phyloP scores from a whole-genome alignment of 1,140 invertebrate species.

The Eubasilissa regina region DNA sequence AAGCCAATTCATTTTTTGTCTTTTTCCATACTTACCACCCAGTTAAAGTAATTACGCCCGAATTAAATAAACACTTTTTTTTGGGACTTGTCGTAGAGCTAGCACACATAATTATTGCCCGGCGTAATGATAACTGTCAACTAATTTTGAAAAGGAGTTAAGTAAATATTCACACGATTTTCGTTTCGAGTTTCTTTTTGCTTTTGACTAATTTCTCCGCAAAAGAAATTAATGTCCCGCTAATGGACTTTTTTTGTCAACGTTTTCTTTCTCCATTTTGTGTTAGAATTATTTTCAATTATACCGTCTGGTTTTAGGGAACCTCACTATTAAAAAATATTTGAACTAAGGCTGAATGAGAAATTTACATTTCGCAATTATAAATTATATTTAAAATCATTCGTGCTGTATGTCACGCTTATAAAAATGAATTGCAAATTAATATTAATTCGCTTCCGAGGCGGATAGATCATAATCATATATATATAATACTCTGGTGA shows the following conservation, averaged over 20 bases:
- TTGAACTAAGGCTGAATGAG: neutral
- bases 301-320: neutral
- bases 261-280: neutral
- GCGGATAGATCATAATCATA: too few species aligned
- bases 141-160: neutral
- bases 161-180: conserved; percentile 10
- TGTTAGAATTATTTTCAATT: neutral
- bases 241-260: neutral
- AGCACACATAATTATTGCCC: conserved; percentile 6
- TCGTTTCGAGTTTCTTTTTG: neutral
- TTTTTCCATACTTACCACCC: conserved; percentile 7
- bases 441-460: too few species aligned
- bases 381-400: neutral
- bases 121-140: conserved; percentile 17
- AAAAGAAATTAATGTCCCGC: neutral
- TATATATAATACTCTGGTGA: too few species aligned
- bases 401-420: neutral
- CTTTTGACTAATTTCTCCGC: neutral
- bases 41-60: conserved; percentile 9
- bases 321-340: neutral
- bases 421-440: neutral
- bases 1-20: conserved; percentile 8
- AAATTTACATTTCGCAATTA: neutral
- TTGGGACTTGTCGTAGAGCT: neutral
- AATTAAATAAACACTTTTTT: conserved; percentile 32